phyloP scores from a whole-genome alignment of 2,888 invertebrate species.

The Netelia fuscicornis region DNA sequence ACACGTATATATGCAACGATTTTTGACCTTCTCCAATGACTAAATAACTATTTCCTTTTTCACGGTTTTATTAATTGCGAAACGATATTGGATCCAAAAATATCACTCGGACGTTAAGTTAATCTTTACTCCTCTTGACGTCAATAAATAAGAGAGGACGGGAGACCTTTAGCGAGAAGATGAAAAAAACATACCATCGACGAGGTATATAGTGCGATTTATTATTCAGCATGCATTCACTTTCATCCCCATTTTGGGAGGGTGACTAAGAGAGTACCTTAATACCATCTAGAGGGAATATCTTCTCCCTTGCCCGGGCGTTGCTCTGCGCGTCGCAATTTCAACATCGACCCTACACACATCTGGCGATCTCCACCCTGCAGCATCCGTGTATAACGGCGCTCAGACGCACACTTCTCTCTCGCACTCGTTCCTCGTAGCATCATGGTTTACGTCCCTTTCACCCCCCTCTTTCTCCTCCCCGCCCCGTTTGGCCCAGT shows the following conservation, averaged over 20 bases:
- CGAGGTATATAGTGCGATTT: too few relatives aligned
- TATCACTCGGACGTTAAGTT: background rate
- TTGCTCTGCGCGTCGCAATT: slow-evolving; percentile 34
- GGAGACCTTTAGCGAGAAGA: too few relatives aligned
- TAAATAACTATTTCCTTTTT: background rate
- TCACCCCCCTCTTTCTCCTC: slow-evolving; percentile 29
- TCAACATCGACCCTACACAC: slow-evolving; percentile 30
- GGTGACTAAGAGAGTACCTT: too few relatives aligned
- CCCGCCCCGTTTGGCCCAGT: slow-evolving; percentile 78
- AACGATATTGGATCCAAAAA: background rate
- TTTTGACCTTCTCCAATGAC: background rate
- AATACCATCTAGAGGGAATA: too few relatives aligned
- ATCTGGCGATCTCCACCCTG: slow-evolving; percentile 7
- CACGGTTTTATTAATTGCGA: background rate
- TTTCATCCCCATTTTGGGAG: too few relatives aligned
- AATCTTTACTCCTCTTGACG: too few relatives aligned
- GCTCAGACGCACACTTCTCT: slow-evolving; percentile 7
- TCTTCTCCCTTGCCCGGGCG: slow-evolving; percentile 26
- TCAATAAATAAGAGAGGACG: too few relatives aligned
- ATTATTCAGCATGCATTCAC: too few relatives aligned
- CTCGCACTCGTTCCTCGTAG: slow-evolving; percentile 32
- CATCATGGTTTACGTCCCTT: slow-evolving; percentile 58
- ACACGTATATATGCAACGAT: background rate
- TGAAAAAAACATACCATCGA: too few relatives aligned
- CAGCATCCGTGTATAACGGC: slow-evolving; percentile 15